phyloP scores from a whole-genome alignment of 2,113 vertebrate genomes.

The Stegostoma tigrinum region DNA sequence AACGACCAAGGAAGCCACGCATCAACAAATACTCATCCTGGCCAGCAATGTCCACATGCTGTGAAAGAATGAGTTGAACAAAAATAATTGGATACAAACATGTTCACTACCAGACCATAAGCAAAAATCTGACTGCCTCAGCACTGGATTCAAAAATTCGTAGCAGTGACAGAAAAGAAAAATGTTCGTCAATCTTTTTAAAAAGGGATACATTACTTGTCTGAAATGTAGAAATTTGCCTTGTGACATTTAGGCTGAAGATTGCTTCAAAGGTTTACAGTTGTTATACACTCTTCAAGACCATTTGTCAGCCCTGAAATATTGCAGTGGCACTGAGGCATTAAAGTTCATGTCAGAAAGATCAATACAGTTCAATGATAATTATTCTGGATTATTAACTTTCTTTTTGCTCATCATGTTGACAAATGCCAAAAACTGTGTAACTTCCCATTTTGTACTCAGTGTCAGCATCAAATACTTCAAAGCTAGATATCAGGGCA shows the following conservation, averaged over 20 bases:
- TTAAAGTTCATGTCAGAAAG: background rate
- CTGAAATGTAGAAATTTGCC: background rate
- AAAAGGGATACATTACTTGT: background rate
- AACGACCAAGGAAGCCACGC: too few relatives aligned
- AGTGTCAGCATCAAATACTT: background rate
- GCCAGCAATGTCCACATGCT: too few relatives aligned
- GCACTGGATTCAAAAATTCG: background rate
- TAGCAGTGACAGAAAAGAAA: background rate
- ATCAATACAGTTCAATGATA: background rate
- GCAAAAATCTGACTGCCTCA: background rate
- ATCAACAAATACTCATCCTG: too few relatives aligned
- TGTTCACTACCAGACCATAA: background rate
- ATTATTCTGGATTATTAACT: constrained; percentile 18
- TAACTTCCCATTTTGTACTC: background rate
- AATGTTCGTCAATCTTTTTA: background rate
- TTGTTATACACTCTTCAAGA: background rate
- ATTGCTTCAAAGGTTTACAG: background rate
- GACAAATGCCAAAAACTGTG: background rate
- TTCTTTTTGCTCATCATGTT: background rate
- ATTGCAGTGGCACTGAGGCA: constrained; percentile 1
- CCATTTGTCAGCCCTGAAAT: background rate
- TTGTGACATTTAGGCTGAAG: background rate
- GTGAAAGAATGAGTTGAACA: too few relatives aligned
- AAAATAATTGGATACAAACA: background rate
- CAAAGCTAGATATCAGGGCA: background rate